Conservation (phyloP, 2,797 vertebrate species). For the Poecilia wingei region DNA sequence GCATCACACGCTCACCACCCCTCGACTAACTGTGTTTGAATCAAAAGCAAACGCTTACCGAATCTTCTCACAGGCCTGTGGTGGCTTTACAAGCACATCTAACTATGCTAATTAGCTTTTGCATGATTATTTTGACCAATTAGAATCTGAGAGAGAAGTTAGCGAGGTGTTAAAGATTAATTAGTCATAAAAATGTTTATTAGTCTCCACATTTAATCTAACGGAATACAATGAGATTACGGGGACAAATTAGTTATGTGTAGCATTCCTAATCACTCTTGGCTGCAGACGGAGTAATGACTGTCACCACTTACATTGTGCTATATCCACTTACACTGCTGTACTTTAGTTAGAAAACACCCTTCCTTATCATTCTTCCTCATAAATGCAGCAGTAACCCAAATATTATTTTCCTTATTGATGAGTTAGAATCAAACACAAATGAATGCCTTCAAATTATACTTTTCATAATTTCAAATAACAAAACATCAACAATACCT, state of each 20-base stretch:
- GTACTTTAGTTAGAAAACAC: constrained; percentile 64
- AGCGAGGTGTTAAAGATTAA: constrained; percentile 85
- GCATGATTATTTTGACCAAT: constrained; percentile 87
- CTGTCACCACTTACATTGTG: constrained; percentile 67
- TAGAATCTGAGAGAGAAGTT: constrained; percentile 84
- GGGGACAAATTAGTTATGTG: constrained; percentile 73
- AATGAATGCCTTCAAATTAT: constrained; percentile 61
- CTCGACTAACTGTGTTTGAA: constrained; percentile 84
- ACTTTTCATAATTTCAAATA: constrained; percentile 67
- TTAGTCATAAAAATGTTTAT: constrained; percentile 83
- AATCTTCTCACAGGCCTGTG: constrained; percentile 75
- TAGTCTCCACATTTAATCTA: constrained; percentile 83
- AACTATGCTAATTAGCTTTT: constrained; percentile 85
- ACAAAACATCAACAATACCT: constrained; percentile 54
- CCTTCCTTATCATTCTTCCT: constrained; percentile 64
- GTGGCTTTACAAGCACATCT: constrained; percentile 83
- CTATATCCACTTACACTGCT: constrained; percentile 32
- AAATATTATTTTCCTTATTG: constrained; percentile 73
- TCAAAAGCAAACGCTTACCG: constrained; percentile 79
- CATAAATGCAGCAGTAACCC: constrained; percentile 72
- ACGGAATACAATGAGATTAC: constrained; percentile 79
- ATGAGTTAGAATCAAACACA: constrained; percentile 69
- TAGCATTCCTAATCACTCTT: constrained; percentile 73
- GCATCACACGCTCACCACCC: constrained; percentile 72
- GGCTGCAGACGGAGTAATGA: constrained; percentile 73